A percentile compares a stretch with the other conserved stretches of the same genome.
phyloP scores from a whole-genome alignment of 1,140 invertebrate species.

The Brachionus sp. region DNA sequence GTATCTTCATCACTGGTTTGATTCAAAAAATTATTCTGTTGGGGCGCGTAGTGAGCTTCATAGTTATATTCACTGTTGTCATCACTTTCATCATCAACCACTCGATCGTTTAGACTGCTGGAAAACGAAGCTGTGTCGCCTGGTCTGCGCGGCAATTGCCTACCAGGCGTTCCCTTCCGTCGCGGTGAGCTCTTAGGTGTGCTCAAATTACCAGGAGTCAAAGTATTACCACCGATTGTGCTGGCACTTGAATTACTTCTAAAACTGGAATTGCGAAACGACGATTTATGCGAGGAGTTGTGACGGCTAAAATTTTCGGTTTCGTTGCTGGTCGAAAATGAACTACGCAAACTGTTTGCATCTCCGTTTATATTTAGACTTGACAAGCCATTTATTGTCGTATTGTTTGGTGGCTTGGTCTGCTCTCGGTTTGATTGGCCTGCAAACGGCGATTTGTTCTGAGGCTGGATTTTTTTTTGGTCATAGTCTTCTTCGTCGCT shows the following conservation, averaged over 20 bases:
- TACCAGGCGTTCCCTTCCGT: neutral
- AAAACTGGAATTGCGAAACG: neutral
- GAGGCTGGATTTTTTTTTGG: conserved; percentile 2
- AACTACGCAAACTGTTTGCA: neutral
- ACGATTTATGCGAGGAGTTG: neutral
- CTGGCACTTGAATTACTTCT: conserved; percentile 9
- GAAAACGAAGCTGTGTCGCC: neutral
- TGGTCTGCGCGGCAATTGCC: neutral
- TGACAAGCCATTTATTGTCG: conserved; percentile 22
- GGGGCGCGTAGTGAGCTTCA: neutral
- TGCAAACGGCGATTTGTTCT: conserved; percentile 3
- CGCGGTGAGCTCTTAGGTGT: neutral
- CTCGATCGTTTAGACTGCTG: conserved; percentile 12
- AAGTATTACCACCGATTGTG: neutral
- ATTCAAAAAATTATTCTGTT: neutral
- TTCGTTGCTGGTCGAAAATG: conserved; percentile 14
- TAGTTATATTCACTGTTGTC: conserved; percentile 17
- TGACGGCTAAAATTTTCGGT: neutral
- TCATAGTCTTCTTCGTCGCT: conserved; percentile 39
- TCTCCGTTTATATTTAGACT: neutral
- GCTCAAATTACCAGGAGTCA: neutral
- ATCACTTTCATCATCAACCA: neutral
- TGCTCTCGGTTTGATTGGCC: neutral
- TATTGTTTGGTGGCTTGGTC: neutral
- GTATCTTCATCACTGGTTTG: conserved; percentile 22